These are phyloP conservation scores for Porphyrio hochstetteri DNA, from an alignment of 2,113 vertebrate species.

Conservation along the genomic window DNA sequence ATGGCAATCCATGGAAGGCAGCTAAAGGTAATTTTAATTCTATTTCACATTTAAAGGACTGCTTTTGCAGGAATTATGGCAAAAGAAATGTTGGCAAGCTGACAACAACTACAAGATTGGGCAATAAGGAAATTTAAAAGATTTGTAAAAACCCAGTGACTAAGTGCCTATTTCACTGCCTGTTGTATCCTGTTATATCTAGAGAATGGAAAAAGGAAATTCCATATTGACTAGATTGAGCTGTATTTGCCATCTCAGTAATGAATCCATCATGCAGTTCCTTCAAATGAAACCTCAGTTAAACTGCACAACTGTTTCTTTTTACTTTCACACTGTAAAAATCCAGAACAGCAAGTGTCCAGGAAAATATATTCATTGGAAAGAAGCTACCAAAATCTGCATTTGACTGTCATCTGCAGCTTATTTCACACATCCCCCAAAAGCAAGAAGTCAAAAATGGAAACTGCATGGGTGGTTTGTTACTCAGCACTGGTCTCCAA, in stretches of 20 bases:
- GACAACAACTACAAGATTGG: constrained; percentile 31
- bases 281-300: constrained; percentile 51
- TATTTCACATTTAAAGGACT: constrained; percentile 2
- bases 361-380: constrained; percentile 57
- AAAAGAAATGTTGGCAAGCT: constrained; percentile 27
- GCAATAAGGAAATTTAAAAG: constrained; percentile 57
- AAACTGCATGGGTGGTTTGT: constrained; percentile 58
- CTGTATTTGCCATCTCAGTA: constrained; percentile 59
- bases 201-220: constrained; percentile 71
- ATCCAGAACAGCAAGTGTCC: constrained; percentile 39
- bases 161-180: constrained; percentile 58
- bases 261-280: constrained; percentile 64
- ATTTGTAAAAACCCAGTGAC: constrained; percentile 42
- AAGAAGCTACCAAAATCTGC: constrained; percentile 41
- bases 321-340: constrained; percentile 57
- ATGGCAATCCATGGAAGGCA: background rate
- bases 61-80: constrained; percentile 37
- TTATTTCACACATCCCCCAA: constrained; percentile 34
- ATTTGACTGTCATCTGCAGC: constrained; percentile 47
- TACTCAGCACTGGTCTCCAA: constrained; percentile 37
- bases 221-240: constrained; percentile 62
- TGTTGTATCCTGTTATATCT: constrained; percentile 63
- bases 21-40: constrained; percentile 1
- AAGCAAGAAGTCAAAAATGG: constrained; percentile 55
- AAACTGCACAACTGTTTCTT: constrained; percentile 62